These are phyloP conservation scores for Alethe diademata DNA, from an alignment of 2,113 vertebrate genomes.

Conservation along the genomic window DNA sequence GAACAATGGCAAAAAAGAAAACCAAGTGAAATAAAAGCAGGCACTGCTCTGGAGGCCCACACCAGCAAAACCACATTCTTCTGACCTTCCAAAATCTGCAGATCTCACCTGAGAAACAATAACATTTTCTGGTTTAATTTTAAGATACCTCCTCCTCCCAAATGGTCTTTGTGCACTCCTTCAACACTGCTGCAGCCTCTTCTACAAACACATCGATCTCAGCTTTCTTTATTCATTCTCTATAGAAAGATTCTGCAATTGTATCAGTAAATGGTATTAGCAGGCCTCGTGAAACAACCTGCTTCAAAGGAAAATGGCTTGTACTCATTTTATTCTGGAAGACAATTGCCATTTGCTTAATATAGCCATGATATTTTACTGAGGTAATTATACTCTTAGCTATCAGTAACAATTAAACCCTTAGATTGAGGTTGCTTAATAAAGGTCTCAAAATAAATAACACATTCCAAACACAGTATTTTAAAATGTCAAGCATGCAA, in stretches of 20 bases:
- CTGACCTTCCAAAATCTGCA: not conserved
- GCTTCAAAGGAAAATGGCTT: conserved; percentile 66
- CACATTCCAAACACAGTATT: conserved; percentile 51
- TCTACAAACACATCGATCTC: not conserved
- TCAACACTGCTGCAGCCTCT: not conserved
- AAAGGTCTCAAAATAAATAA: conserved; percentile 76
- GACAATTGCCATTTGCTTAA: conserved; percentile 80
- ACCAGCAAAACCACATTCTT: not conserved
- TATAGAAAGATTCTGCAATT: not conserved
- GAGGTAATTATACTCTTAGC: conserved; percentile 80
- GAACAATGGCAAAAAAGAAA: not conserved
- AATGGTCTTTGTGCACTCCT: not conserved
- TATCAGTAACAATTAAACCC: conserved; percentile 83
- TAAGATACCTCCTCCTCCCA: not conserved
- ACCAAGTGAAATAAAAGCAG: not conserved
- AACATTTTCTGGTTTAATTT: not conserved
- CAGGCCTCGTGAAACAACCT: conserved; percentile 26
- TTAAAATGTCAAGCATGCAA: conserved; percentile 73
- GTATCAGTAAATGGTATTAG: not conserved
- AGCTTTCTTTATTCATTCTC: not conserved
- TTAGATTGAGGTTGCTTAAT: conserved; percentile 69
- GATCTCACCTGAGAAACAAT: not conserved
- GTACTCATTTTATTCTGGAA: conserved; percentile 68
- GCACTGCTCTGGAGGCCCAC: not conserved
- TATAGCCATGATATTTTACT: conserved; percentile 82